A percentile compares a stretch with the other conserved stretches of the same genome.
Conservation (phyloP, 2,797 vertebrate genomes). For the Microcaecilia unicolor region DNA sequence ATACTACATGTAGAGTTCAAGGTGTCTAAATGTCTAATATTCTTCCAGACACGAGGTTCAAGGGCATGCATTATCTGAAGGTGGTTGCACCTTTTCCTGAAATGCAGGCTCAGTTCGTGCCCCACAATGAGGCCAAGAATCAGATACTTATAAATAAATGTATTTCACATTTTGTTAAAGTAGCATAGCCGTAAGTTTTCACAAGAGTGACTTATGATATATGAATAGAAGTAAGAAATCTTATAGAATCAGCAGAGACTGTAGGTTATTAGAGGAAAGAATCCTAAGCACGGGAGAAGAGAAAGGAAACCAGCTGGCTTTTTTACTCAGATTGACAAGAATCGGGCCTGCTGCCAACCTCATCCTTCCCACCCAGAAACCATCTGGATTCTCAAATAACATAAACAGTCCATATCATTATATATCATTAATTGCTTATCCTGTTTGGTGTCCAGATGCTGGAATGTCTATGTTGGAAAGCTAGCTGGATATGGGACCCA, state of each 20-base stretch:
- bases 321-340: conserved; percentile 29
- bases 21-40: no score
- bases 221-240: neutral
- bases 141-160: neutral
- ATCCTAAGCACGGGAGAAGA: neutral
- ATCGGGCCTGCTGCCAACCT: conserved; percentile 20
- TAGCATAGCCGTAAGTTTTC: neutral
- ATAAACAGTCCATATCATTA: conserved; percentile 12
- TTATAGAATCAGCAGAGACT: neutral
- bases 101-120: no score
- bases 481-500: neutral
- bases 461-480: neutral
- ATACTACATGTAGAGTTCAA: no score
- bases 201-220: neutral
- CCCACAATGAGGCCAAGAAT: neutral
- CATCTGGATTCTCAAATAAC: conserved; percentile 8
- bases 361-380: conserved; percentile 20
- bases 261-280: neutral
- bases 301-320: conserved; percentile 27
- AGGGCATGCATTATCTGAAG: no score
- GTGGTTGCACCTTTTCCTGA: no score
- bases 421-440: conserved; percentile 4
- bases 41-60: no score
- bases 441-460: conserved; percentile 1
- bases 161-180: neutral